Evolutionary conservation across 2,113 vertebrate species (phyloP), one percentile per base, ranked within the genome.

Genomic region (Coptodon rendalli): DNA sequence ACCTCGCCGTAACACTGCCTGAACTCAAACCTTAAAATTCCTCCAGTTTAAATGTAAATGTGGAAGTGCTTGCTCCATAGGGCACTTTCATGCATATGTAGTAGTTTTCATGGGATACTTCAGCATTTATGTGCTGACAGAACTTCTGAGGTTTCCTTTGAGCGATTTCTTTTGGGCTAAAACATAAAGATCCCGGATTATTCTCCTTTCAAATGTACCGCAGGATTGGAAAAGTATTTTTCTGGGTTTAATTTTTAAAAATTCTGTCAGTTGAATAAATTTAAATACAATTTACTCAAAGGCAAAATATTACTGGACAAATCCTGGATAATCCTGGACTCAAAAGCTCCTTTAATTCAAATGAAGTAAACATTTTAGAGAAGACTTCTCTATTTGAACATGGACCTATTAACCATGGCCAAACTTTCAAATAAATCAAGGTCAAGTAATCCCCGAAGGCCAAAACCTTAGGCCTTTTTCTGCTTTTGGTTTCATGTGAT

Each of bases 1-100:
- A 2, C 43, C 52, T 76, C 1, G 4, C 40, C 57, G 27, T 29
- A 66, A 13, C 27, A 19, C 54, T 10, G 3, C 66, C 53, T 27
- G 27, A 78, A 50, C 84, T 82, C 2, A 80, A 73, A 48, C 22
- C 59, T 61, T 24, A 59, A 76, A 45, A 38, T 63, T 34, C 6
- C 17, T 36, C 12, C 29, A 13, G 38, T 87, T 82, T 81, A 57
- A 27, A 88, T 86, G 81, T 78, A 81, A 73, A 85, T 78, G 38
- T 40, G 14, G 16, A 48, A 54, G 17, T 31, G 11, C 56, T 86
- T 43, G 17, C 85, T 87, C 85, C 73, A 54, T 38, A 9, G 57
- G 54, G 54, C 40, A 5, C n/a, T 48, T 68, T 84, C 85, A 88
- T 87, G 83, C 66, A 89, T 80, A 86, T 89, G 56, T n/a, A 79